phyloP scores from a whole-genome alignment of 64 coral and sea anemone species.

The Acropora yongei region DNA sequence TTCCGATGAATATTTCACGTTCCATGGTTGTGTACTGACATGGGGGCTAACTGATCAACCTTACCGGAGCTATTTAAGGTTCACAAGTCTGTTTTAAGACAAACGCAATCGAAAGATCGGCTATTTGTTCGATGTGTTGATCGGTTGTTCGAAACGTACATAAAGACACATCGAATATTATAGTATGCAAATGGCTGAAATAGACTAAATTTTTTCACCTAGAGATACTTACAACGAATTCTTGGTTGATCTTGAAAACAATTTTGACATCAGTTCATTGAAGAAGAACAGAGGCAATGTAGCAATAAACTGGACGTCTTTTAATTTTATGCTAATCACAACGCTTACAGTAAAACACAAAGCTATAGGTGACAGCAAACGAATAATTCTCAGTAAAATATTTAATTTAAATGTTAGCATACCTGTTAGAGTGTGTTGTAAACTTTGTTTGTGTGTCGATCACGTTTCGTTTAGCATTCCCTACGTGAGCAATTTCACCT shows the following conservation, averaged over 20 bases:
- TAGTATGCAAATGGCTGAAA: background rate
- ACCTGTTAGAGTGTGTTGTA: background rate
- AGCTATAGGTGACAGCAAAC: background rate
- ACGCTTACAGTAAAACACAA: background rate
- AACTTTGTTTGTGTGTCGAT: background rate
- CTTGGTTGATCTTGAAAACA: background rate
- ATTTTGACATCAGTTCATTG: background rate
- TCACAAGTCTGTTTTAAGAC: background rate
- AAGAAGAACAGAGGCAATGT: background rate
- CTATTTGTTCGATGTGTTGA: conserved; percentile 6
- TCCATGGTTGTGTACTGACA: conserved; percentile 41
- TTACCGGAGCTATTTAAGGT: background rate
- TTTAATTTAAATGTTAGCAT: background rate
- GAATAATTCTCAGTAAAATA: background rate
- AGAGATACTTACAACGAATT: background rate
- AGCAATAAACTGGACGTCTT: background rate
- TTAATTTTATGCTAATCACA: conserved; percentile 1
- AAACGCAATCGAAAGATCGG: background rate
- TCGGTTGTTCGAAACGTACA: conserved; percentile 11
- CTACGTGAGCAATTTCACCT: background rate
- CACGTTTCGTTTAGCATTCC: background rate
- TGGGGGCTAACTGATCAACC: conserved; percentile 14
- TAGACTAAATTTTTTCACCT: background rate
- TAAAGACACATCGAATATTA: background rate
- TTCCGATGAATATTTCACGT: background rate